Conservation (phyloP, 2,888 invertebrate genomes). For the Drosophila peninsularis region DNA sequence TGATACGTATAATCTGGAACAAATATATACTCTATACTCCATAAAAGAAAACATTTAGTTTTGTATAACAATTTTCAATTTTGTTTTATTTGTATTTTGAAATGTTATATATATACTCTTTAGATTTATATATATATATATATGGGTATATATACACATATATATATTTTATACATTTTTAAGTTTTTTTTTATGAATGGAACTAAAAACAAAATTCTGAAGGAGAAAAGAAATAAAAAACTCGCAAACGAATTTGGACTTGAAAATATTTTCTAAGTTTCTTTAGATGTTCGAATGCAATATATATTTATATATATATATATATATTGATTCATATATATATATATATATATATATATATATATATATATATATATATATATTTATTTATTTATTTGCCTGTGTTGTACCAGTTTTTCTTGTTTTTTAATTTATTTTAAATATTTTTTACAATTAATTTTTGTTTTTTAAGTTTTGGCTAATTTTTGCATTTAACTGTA, state of each 20-base stretch:
- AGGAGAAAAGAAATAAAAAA: conserved; percentile 5
- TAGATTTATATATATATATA: conserved; percentile 19
- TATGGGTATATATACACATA: conserved; percentile 18
- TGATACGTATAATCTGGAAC: not conserved
- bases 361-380: conserved; percentile 45
- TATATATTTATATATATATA: conserved; percentile 24
- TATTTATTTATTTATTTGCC: conserved; percentile 32
- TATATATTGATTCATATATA: conserved; percentile 19
- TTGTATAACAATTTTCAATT: conserved; percentile 75
- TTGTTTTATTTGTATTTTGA: conserved; percentile 69
- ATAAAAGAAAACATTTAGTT: conserved; percentile 13
- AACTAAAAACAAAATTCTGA: conserved; percentile 34
- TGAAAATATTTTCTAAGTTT: conserved; percentile 37
- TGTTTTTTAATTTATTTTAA: conserved; percentile 3
- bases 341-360: conserved; percentile 37
- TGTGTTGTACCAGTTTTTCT: conserved; percentile 26
- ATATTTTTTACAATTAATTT: not conserved
- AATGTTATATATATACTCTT: conserved; percentile 45
- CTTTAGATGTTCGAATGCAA: conserved; percentile 47
- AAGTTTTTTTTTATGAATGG: conserved; percentile 44
- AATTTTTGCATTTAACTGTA: conserved; percentile 26
- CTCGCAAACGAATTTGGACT: conserved; percentile 21
- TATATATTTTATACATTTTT: conserved; percentile 31
- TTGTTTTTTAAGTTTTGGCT: conserved; percentile 36
- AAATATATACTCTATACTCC: no score